phyloP scores from a whole-genome alignment of 2,888 invertebrate genomes.

The Byasa hedistus region DNA sequence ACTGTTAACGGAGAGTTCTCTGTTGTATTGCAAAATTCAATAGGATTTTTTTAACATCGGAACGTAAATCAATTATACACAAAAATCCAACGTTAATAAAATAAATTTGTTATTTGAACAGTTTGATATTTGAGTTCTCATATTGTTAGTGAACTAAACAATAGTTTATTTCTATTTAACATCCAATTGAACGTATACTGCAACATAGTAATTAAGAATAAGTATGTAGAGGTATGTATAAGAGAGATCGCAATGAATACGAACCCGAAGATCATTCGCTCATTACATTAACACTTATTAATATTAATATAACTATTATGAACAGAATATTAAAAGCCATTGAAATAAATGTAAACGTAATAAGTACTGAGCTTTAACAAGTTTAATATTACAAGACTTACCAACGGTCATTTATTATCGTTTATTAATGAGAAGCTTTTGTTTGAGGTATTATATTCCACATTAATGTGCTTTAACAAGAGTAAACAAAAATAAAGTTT shows the following conservation, averaged over 20 bases:
- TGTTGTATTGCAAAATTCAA: conserved; percentile 16
- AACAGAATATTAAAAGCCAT: no score
- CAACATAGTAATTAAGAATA: no score
- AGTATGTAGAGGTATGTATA: no score
- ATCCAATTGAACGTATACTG: no score
- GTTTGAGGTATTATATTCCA: conserved; percentile 1
- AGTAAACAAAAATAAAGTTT: conserved; percentile 10
- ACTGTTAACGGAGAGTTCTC: conserved; percentile 16
- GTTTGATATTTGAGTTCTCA: background rate
- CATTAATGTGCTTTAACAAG: background rate
- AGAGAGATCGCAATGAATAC: no score
- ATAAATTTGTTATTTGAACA: background rate
- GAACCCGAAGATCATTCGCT: no score
- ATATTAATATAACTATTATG: no score
- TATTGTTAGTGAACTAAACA: background rate
- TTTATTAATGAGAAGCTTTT: conserved; percentile 13
- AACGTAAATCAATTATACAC: background rate
- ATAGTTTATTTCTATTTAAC: no score
- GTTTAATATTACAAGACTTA: conserved; percentile 9
- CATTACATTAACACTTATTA: no score
- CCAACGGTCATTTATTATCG: conserved; percentile 1
- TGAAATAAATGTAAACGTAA: background rate
- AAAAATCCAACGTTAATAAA: background rate
- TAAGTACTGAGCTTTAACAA: conserved; percentile 5
- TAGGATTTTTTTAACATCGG: conserved; percentile 1